Evolutionary conservation across 2,888 invertebrate genomes (phyloP).

Genomic region (Notocelia uddmanniana): DNA sequence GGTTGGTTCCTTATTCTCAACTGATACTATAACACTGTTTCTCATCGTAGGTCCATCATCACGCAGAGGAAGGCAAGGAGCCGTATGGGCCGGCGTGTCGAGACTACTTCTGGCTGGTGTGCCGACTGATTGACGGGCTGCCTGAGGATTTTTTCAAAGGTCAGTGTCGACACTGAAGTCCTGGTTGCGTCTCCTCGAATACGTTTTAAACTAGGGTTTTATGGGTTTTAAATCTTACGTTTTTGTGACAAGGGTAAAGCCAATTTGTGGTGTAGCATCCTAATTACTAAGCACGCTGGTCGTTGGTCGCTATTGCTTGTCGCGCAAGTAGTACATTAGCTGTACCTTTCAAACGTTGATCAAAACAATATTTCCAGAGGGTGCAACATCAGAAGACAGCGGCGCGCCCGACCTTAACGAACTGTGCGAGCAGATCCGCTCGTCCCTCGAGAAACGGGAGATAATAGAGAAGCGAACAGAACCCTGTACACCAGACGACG

Average conservation of each 20-base stretch:
- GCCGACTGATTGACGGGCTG: constrained; percentile 94
- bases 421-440: constrained; percentile 90
- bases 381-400: constrained; percentile 79
- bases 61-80: constrained; percentile 94
- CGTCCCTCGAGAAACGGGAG: constrained; percentile 91
- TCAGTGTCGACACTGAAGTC: constrained; percentile 51
- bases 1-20: neutral
- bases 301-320: too few species aligned
- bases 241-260: too few species aligned
- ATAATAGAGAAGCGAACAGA: constrained; percentile 93
- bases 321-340: too few species aligned
- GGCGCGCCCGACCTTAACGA: constrained; percentile 88
- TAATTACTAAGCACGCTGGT: too few species aligned
- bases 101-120: constrained; percentile 97
- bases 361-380: constrained; percentile 60
- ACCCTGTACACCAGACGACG: constrained; percentile 94
- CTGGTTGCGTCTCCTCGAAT: too few species aligned
- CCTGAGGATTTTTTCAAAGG: constrained; percentile 92
- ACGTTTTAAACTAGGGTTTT: too few species aligned
- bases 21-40: neutral
- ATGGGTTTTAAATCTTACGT: too few species aligned
- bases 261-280: too few species aligned
- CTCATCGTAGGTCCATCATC: constrained; percentile 81
- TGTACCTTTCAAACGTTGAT: too few species aligned
- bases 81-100: constrained; percentile 97